phyloP scores from a whole-genome alignment of 2,888 invertebrate species.

The Pseudococcus longispinus region DNA sequence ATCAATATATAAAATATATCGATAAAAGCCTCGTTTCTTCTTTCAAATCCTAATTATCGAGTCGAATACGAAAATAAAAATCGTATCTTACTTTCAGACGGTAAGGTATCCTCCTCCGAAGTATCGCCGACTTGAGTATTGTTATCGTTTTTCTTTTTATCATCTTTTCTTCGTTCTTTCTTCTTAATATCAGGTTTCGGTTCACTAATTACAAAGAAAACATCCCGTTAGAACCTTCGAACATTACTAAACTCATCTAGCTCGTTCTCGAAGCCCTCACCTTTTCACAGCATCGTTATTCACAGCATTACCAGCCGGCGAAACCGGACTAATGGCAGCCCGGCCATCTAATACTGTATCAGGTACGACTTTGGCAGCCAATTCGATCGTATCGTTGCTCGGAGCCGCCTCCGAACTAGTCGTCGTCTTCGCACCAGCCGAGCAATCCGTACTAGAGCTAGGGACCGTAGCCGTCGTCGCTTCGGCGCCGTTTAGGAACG shows the following conservation, averaged over 20 bases:
- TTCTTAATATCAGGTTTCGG: constrained; percentile 68
- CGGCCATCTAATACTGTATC: not conserved
- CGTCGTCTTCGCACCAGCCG: not conserved
- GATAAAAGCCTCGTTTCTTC: not conserved
- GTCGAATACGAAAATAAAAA: not conserved
- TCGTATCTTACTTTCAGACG: constrained; percentile 67
- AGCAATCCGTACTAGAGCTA: not conserved
- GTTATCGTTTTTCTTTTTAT: constrained; percentile 65
- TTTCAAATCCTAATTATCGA: not conserved
- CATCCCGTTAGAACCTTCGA: not conserved
- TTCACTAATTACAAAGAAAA: constrained; percentile 61
- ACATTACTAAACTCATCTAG: no score
- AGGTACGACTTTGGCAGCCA: not conserved
- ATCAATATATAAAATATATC: not conserved
- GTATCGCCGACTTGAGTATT: constrained; percentile 65
- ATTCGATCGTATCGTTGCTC: not conserved
- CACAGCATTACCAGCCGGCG: constrained; percentile 1
- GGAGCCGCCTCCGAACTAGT: not conserved
- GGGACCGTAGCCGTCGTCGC: not conserved
- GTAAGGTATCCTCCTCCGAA: constrained; percentile 67
- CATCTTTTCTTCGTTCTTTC: constrained; percentile 69
- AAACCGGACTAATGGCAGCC: not conserved
- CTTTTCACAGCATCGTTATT: constrained; percentile 13
- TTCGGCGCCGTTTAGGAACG: constrained; percentile 26
- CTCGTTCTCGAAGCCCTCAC: not conserved